phyloP scores from a whole-genome alignment of 2,888 invertebrate genomes.

The Coenonympha glycerion region DNA sequence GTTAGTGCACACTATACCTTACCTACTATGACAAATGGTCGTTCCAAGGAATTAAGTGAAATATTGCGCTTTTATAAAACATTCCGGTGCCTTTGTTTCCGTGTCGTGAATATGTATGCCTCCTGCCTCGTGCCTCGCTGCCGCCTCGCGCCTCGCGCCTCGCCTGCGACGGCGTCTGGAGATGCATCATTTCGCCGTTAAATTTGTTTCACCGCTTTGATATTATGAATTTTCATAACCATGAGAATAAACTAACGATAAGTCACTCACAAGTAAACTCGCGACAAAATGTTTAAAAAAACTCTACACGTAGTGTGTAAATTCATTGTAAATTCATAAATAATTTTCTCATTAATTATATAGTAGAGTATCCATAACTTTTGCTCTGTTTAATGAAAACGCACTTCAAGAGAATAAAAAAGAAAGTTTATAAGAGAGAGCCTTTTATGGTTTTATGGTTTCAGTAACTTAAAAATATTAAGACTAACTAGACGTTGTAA shows the following conservation, averaged over 20 bases:
- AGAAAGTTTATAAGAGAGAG: too few relatives aligned
- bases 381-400: too few relatives aligned
- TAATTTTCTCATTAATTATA: too few relatives aligned
- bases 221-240: constrained; percentile 15
- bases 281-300: too few relatives aligned
- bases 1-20: constrained; percentile 5
- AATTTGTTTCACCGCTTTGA: constrained; percentile 8
- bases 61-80: constrained; percentile 33
- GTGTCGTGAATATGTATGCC: constrained; percentile 26
- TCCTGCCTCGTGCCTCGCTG: neutral
- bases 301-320: too few relatives aligned
- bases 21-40: constrained; percentile 29
- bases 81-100: constrained; percentile 30
- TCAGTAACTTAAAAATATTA: too few relatives aligned
- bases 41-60: constrained; percentile 33
- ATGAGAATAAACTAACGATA: neutral
- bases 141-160: neutral
- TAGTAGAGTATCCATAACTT: too few relatives aligned
- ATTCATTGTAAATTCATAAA: too few relatives aligned
- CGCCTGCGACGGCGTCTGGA: constrained; percentile 3
- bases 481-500: too few relatives aligned
- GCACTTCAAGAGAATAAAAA: too few relatives aligned
- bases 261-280: neutral
- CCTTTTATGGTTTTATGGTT: too few relatives aligned
- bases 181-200: constrained; percentile 11